Base-by-base conservation (phyloP, 2,113 vertebrate genomes). In the Cyanoramphus novaezelandiae region DNA sequence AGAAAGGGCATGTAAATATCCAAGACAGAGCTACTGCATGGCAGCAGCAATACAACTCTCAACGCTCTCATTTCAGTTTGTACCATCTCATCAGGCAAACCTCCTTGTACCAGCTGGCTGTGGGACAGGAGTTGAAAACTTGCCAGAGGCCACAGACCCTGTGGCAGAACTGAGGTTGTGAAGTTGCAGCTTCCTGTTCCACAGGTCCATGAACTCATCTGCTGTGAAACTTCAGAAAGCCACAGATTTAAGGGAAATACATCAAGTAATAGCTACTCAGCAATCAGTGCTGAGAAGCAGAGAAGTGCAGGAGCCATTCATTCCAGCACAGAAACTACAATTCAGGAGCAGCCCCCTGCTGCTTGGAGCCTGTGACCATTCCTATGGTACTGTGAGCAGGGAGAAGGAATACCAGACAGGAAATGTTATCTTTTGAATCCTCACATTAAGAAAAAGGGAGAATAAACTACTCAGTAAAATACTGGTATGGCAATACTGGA, bases 171-270 rank as follows among this genome's bases (percentile, higher is more conserved):
- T 19, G 14, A 24, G 47, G 16, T 19, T 65, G 31, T 59, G 43
- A 96, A 92, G 67, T 35, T 83, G 76, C 6, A 6, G 88, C 35
- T 94, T 94, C 92, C 82, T 86, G 82, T 86, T 89, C 71, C 64
- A 17, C 62, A 62, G n/a, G n/a, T 77, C 71, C 90, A 46, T 35
- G 21, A 88, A 83, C 71, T 63, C 8, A 0, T 79, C 35, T 46
- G 50, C 76, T 82, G 79, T 43, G 13, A 27, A 41, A 62, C 78
- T 88, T 78, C 6, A 67, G 72, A 62, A 95, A 90, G 79, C 46
- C 50, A 47, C 19, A 82, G 50, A 44, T 59, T 83, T 82, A 46
- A 70, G 29, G 87, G 82, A 77, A 91, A 67, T 4, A 9, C 70
- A 57, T 55, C 27, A 69, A 76, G 41, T 37, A 60, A n/a, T 4